These are phyloP conservation scores for Halcyon chelicuti DNA, from an alignment of 2,797 vertebrate genomes.

Conservation along the genomic window DNA sequence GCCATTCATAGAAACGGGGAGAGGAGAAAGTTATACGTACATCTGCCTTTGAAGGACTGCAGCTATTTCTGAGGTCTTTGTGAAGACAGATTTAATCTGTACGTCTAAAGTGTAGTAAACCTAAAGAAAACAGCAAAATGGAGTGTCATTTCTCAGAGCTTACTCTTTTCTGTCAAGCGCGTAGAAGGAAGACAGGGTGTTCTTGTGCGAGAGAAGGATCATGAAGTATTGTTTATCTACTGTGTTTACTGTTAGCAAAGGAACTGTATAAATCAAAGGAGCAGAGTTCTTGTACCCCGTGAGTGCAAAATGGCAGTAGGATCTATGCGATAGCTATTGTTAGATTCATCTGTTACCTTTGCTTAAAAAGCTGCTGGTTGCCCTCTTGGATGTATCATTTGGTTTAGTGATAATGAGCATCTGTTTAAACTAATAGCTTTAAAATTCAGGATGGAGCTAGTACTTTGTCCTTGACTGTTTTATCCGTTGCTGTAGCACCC, in stretches of 20 bases:
- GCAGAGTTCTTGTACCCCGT: background rate
- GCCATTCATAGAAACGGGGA: background rate
- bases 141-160: background rate
- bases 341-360: background rate
- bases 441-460: background rate
- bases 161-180: background rate
- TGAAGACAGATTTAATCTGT: background rate
- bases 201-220: background rate
- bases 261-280: background rate
- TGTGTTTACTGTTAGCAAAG: background rate
- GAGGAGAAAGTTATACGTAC: background rate
- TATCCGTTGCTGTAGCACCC: background rate
- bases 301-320: background rate
- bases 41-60: background rate
- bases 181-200: background rate
- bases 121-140: background rate
- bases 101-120: background rate
- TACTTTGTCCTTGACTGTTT: background rate
- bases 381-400: background rate
- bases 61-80: background rate
- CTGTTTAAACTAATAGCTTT: background rate
- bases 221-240: conserved; percentile 4
- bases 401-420: background rate
- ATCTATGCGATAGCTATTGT: background rate
- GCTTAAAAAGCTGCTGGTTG: background rate